Evolutionary conservation across 2,888 invertebrate genomes (phyloP), one percentile per base, ranked within the genome.

Genomic region (Drosophila hawaiiensis): DNA sequence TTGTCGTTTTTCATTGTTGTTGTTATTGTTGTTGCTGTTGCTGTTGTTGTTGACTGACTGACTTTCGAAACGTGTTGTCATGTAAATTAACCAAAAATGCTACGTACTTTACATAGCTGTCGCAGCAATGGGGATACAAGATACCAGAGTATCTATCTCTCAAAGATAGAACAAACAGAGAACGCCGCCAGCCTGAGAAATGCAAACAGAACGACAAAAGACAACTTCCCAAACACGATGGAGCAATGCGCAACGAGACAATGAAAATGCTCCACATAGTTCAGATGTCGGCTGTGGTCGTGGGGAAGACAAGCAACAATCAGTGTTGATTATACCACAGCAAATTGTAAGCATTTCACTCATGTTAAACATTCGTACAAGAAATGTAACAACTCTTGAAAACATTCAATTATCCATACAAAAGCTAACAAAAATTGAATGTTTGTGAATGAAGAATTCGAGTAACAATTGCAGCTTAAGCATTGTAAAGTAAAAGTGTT

Each of bases 51-150:
- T 80, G 71, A 69, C 71, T 74, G 79, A 85, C 85, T 90, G 91
- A 86, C 85, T 86, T 90, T 90, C 84, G 76, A 86, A 86, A 90
- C 89, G 85, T 85, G 89, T 86, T 86, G 86, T 90, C 89, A 86
- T 86, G 86, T 86, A 86, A 86, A 86, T 86, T 86, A 86, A 89
- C 82, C 87, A 65, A 90, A 85, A 89, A 70, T 65, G 74, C 74
- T 77, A 77, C 75, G 87, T 81, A 79, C 70, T 69, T 68, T 68
- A 59, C 64, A 65, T 76, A 65, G 76, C 61, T 59, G 82, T 54
- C 70, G 72, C 59, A 67, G 54, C 49, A 79, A 54, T 22, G 39
- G 47, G 28, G 28, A 55, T 55, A 55, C 19, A 37, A 55, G n/a
- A 53, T 29, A 65, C 82, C 63, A 68, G 59, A 68, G 67, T 31